Percentiles rank a stretch among this genome's conserved stretches.
Evolutionary conservation across 2,797 vertebrate species (phyloP).

Genomic region (Cirrhinus mrigala): DNA sequence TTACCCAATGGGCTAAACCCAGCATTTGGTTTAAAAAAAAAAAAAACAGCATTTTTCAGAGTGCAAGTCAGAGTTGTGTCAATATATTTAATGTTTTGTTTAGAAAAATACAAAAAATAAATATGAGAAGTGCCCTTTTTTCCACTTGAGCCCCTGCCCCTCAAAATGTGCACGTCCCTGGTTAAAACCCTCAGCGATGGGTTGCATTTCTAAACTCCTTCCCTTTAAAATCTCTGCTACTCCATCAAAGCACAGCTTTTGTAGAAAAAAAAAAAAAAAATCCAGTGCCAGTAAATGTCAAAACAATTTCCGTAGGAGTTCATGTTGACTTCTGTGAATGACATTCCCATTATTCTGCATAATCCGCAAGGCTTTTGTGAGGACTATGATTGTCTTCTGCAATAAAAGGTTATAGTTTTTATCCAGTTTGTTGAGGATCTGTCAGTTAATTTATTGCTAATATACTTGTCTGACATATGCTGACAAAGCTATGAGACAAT

Average conservation of each 20-base stretch:
- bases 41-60: too few species aligned
- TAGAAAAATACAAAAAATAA: too few species aligned
- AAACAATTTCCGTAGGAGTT: background rate
- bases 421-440: background rate
- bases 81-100: too few species aligned
- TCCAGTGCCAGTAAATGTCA: constrained; percentile 5
- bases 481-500: background rate
- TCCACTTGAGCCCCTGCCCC: too few species aligned
- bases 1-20: too few species aligned
- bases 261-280: too few species aligned
- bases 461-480: background rate
- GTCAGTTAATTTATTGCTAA: background rate
- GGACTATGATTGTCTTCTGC: background rate
- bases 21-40: too few species aligned
- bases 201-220: background rate
- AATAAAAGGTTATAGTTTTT: background rate
- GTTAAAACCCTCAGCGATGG: background rate
- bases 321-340: background rate
- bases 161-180: too few species aligned
- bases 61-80: too few species aligned
- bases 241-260: background rate
- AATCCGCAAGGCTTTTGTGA: background rate
- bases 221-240: background rate
- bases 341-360: background rate
- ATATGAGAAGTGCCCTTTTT: too few species aligned